Percentiles rank a stretch among this genome's conserved stretches.
These are phyloP conservation scores for Danio choprae DNA, from an alignment of 2,797 vertebrate species.

Conservation along the genomic window DNA sequence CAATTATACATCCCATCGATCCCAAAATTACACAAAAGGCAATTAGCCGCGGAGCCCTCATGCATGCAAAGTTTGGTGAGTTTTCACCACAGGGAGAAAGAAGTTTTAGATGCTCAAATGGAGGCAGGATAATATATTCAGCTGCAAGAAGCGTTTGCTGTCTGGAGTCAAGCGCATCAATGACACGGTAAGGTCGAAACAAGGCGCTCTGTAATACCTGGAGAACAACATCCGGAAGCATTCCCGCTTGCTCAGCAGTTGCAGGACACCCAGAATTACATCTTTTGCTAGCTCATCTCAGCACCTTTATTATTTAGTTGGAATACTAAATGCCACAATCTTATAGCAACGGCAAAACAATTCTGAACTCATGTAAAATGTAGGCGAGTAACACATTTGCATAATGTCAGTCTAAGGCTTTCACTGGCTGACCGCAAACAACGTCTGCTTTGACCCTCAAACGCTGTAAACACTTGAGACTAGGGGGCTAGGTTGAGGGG, in stretches of 20 bases:
- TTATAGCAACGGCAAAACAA: too few relatives aligned
- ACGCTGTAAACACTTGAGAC: too few relatives aligned
- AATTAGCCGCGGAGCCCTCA: conserved; percentile 25
- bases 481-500: too few relatives aligned
- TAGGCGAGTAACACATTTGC: background rate
- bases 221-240: background rate
- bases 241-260: background rate
- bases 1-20: conserved; percentile 32
- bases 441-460: background rate
- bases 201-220: background rate
- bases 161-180: background rate
- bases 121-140: background rate
- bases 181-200: conserved; percentile 3
- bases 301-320: background rate
- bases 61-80: conserved; percentile 29
- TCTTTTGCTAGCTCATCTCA: background rate
- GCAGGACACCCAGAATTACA: conserved; percentile 1
- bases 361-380: too few relatives aligned
- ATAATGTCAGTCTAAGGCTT: background rate
- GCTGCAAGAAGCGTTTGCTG: background rate
- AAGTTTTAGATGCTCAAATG: conserved; percentile 16
- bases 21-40: conserved; percentile 35
- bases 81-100: conserved; percentile 19
- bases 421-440: background rate
- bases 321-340: background rate